These are phyloP conservation scores for Lophotriccus pileatus DNA, from an alignment of 2,797 vertebrate genomes.

Conservation along the genomic window DNA sequence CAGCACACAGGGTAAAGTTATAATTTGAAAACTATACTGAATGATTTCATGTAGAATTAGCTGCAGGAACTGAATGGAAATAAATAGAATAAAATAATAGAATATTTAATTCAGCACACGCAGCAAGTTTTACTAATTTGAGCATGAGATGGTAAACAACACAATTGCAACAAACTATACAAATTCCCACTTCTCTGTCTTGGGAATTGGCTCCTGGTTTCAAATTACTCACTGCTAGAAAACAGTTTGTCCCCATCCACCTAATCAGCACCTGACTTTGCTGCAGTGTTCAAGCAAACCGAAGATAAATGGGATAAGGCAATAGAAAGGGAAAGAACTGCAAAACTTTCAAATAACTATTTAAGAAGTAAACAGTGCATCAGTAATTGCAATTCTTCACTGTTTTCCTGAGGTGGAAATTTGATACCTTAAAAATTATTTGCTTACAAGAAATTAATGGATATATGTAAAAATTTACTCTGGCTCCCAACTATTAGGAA, in stretches of 20 bases:
- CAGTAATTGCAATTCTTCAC: background rate
- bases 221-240: background rate
- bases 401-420: background rate
- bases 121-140: background rate
- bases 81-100: background rate
- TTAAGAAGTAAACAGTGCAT: background rate
- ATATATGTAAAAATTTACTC: background rate
- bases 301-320: background rate
- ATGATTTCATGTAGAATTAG: background rate
- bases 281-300: background rate
- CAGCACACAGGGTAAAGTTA: background rate
- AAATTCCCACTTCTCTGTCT: background rate
- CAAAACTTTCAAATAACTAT: background rate
- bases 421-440: background rate
- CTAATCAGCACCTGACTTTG: background rate
- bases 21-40: background rate
- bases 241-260: background rate
- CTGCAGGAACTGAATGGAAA: background rate
- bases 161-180: background rate
- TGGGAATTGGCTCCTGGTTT: constrained; percentile 8
- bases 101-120: background rate
- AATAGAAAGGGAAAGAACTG: background rate
- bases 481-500: background rate
- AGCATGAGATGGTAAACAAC: background rate
- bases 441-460: background rate